Evolutionary conservation across 2,797 vertebrate genomes (phyloP), one percentile per base, ranked within the genome.

Genomic region (Chromobotia macracanthus): DNA sequence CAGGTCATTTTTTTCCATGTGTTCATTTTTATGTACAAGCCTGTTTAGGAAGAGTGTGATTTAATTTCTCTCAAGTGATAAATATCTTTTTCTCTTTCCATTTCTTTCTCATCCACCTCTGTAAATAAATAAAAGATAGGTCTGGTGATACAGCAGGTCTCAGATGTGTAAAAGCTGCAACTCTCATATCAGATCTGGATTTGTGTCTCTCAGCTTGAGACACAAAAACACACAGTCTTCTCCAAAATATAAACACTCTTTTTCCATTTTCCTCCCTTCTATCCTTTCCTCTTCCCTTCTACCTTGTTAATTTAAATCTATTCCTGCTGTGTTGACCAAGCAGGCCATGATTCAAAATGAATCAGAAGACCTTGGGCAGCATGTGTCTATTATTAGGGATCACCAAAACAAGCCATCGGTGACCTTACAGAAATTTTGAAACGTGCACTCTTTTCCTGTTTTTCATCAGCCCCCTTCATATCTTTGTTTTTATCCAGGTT

Each of bases 301-400:
- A 6, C 63, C 64, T 77, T 76, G 68, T 72, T 80, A 53, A 95
- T 96, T 95, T 96, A 96, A 96, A 92, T 94, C 94, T 93, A 93
- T 94, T 95, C 93, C 91, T 94, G 93, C 91, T 91, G 86, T 48
- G 46, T 66, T 69, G 91, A 93, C 92, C 92, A 92, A 91, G 91
- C 91, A 92, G 93, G 92, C 92, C 92, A 89, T 89, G 93, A 95
- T 95, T 96, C 95, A 95, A 97, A 97, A 98, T 98, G 96, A 98
- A 96, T 95, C 95, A 91, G 91, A 93, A 93, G 94, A 95, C 95
- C 95, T 94, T 87, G 91, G 95, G 95, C 95, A 92, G 93, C 96
- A 96, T 95, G 97, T 93, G 96, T 97, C 94, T 96, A 97, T 97
- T 98, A 98, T 96, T 96, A 96, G 96, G 94, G 93, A 93, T 69